Conservation (phyloP, 2,113 vertebrate genomes). For the Megaptera novaeangliae region DNA sequence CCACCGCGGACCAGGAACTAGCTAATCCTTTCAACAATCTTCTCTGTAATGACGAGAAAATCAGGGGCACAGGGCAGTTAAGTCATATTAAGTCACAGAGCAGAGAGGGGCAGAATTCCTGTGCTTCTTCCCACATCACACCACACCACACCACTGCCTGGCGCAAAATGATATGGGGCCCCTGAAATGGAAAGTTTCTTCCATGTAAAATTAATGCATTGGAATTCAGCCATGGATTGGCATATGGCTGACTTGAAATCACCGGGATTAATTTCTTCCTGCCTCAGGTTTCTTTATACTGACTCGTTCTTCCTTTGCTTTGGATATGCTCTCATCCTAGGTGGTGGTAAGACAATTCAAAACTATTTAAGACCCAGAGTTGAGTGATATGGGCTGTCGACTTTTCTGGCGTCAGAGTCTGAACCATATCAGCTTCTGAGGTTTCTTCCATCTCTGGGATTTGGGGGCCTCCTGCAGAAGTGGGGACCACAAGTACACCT, state of each 20-base stretch:
- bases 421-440: neutral
- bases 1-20: neutral
- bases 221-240: neutral
- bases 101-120: neutral
- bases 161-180: neutral
- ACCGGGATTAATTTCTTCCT: neutral
- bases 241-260: neutral
- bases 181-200: neutral
- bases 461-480: neutral
- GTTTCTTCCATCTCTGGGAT: neutral
- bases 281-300: neutral
- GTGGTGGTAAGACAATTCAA: neutral
- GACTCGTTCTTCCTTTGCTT: neutral
- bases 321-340: neutral
- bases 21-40: neutral
- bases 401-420: neutral
- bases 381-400: neutral
- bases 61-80: rapidly evolving
- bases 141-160: neutral
- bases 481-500: neutral
- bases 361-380: neutral
- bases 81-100: neutral
- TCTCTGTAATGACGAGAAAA: neutral
- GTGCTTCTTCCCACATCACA: neutral
- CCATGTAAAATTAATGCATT: neutral